Evolutionary conservation across 2,888 invertebrate species (phyloP), one percentile per base, ranked within the genome.

Genomic region (Plagodis dolabraria): DNA sequence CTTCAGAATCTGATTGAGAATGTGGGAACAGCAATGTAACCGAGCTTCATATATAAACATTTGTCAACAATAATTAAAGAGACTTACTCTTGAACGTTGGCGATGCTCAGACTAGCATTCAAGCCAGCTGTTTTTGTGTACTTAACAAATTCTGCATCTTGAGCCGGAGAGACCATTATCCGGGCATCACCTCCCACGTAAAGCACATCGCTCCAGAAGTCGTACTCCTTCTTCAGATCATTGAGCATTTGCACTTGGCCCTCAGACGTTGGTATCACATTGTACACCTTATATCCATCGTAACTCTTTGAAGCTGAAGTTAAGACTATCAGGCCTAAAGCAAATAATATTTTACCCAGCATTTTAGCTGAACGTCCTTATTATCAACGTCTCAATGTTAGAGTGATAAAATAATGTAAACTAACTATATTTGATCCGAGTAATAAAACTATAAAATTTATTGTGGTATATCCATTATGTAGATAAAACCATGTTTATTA

Each of bases 271-370:
- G 95, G 93, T 4, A 80, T 78, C 6, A 94, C 80, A 64, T 93
- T 86, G 65, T 93, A 94, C 10, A 95, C 93, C 71, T 93, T 93
- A 72, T 94, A 95, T 58, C 93, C 91, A 57, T 94, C 89, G 70
- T 92, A 95, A 53, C 87, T 81, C 57, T 68, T 73, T 8, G 67
- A 72, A 2, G 79, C 76, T 48, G 66, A 57, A 33, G 63, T 58
- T 42, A 64, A 36, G 34, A 61, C 58, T 48, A 65, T 48, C 6
- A 72, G 6, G 9, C 63, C 60, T 11, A 72, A 35, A 6, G 51
- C 33, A 33, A 70, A n/a, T 6, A 67, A 33, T 22, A 55, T 44
- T 50, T 60, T 47, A 49, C 57, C 60, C 33, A 60, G 57, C 47
- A 61, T 63, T 64, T 71, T 69, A 8, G 47, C 8, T 63, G 44